Evolutionary conservation across 2,113 vertebrate species (phyloP), one percentile per base, ranked within the genome.

Genomic region (Oenanthe melanoleuca): DNA sequence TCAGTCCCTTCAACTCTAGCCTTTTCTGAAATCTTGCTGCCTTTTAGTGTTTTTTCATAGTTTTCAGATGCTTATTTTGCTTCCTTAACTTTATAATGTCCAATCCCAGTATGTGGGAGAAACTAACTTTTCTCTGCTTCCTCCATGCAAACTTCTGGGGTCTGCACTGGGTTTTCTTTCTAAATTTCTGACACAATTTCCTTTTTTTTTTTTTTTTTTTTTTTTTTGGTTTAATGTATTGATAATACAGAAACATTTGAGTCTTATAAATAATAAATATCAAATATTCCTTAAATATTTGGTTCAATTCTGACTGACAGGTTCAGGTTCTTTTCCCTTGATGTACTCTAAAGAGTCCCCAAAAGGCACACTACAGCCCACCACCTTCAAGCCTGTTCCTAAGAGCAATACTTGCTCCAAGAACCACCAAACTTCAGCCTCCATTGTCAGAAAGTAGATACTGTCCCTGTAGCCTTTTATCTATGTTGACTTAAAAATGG

Each of bases 381-480:
- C n/a, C 8, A n/a, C 15, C 16, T 1, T 0, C 60, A 79, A 86
- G 11, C 14, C 9, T 3, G 3, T 8, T 81, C 8, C 2, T 13
- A 74, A 33, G 4, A 82, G 52, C 38, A 50, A 7, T 17, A 33
- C 10, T 56, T 72, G n/a, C 45, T 45, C 55, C 22, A 55, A 2
- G 2, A 73, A 37, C 20, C n/a, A 69, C 29, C 26, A 75, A 73
- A 82, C 13, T 21, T 66, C 50, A 50, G 16, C 5, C 23, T 86
- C 17, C 12, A 53, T 45, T 60, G 29, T 57, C 45, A 75, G 57
- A 83, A 80, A 72, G 18, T 3, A 94, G 49, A 65, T 26, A 64
- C 31, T n/a, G 23, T 9, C 28, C 11, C 31, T 95, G 13, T 2
- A 3, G 24, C 59, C n/a, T 73, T 67, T 12, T 9, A 64, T 12